Evolutionary conservation across 2,113 vertebrate species (phyloP).

Genomic region (Hippotragus niger): DNA sequence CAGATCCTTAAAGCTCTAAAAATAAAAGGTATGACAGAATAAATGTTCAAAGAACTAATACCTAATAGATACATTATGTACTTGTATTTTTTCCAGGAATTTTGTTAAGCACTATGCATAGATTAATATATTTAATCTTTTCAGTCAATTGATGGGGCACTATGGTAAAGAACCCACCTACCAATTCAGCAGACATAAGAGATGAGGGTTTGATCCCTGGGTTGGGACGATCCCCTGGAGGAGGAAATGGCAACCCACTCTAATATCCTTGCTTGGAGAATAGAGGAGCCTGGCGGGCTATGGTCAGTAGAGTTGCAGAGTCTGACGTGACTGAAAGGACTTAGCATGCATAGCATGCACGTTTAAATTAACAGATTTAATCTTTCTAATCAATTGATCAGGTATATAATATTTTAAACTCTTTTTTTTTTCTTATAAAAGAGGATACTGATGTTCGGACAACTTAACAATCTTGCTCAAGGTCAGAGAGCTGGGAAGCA

Average conservation of each 20-base stretch:
- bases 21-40: not conserved
- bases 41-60: not conserved
- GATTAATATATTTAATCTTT: not conserved
- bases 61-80: not conserved
- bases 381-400: not conserved
- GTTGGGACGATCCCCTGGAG: not conserved
- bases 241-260: not conserved
- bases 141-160: not conserved
- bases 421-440: not conserved
- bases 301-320: not conserved
- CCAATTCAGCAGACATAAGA: not conserved
- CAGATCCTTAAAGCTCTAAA: not conserved
- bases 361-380: not conserved
- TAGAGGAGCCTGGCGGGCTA: not conserved
- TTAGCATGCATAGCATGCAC: not conserved
- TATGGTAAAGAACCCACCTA: not conserved
- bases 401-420: not conserved
- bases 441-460: not conserved
- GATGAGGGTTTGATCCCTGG: not conserved
- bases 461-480: not conserved
- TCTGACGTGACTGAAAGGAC: not conserved
- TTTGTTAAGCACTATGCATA: not conserved
- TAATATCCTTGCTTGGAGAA: not conserved
- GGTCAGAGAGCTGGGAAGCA: not conserved
- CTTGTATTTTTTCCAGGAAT: not conserved